A percentile compares a stretch with the other conserved stretches of the same genome.
phyloP scores from a whole-genome alignment of 2,797 vertebrate genomes.

The Myotis vivesi region DNA sequence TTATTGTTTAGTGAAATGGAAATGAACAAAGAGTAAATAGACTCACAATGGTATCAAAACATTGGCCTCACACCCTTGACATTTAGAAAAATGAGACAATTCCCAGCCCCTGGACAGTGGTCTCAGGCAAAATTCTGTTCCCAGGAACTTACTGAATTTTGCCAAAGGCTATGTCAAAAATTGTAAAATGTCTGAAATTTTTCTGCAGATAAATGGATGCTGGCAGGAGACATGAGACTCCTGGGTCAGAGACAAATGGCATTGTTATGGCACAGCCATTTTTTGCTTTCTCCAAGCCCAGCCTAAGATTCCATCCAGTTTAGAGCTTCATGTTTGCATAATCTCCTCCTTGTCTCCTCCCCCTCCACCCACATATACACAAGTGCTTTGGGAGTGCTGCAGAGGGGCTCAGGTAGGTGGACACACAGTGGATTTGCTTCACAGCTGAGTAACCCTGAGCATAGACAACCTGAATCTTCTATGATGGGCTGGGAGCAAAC shows the following conservation, averaged over 20 bases:
- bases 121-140: constrained; percentile 17
- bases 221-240: not conserved
- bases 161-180: not conserved
- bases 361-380: not conserved
- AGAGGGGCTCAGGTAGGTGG: not conserved
- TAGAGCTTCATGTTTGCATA: not conserved
- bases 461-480: not conserved
- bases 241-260: not conserved
- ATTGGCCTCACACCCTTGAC: not conserved
- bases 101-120: not conserved
- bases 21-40: not conserved
- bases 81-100: not conserved
- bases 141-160: not conserved
- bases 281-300: not conserved
- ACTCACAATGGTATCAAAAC: not conserved
- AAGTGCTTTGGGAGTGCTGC: not conserved
- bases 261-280: not conserved
- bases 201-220: not conserved
- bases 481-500: not conserved
- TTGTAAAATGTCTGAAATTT: not conserved
- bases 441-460: not conserved
- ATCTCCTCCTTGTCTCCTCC: not conserved
- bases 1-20: not conserved
- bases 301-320: not conserved
- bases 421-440: not conserved